Base-by-base conservation (phyloP, 2,113 vertebrate genomes). In the Nycticryphes semicollaris region DNA sequence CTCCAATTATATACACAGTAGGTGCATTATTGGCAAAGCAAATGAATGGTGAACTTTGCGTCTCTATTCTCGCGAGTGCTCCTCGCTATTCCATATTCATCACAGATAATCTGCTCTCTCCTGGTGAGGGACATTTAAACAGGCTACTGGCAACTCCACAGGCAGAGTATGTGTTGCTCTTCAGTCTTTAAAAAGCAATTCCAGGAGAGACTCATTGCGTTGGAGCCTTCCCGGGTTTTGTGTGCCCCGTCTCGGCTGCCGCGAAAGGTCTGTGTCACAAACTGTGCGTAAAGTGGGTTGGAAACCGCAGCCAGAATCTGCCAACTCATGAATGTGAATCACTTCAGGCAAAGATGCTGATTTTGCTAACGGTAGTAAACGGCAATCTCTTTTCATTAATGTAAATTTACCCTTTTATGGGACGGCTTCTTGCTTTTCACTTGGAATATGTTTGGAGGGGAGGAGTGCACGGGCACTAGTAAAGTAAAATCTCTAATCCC, bases 301-400 rank as follows among this genome's bases (percentile, higher is more conserved):
- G 79, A 73, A 90, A 8, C 17, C 69, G 57, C 16, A 25, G 43
- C 11, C 57, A 15, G 66, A 51, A 75, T 27, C 30, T 79, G 78
- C 41, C 1, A 4, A 12, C 70, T 72, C 74, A 51, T 10, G 74
- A 50, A 19, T 5, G 43, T 27, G 39, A 66, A 60, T 70, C 33
- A 5, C 75, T 51, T 41, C 30, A 45, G 82, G 84, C 86, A 80
- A 35, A 88, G 79, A 23, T 86, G 76, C 86, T 94, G 80, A 73
- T 64, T 43, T 66, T 62, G 80, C 84, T 77, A 33, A 13, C 24
- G 12, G 63, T 51, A 20, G 79, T 43, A 43, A 86, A 60, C 1
- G 3, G 45, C 75, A 69, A 76, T 37, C 59, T 84, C 53, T 86
- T 83, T 51, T 69, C 54, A 15, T 80, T 56, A 69, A n/a, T 23